A percentile compares a stretch with the other conserved stretches of the same genome.
Conservation (phyloP, 2,797 vertebrate genomes). For the Labroides dimidiatus region DNA sequence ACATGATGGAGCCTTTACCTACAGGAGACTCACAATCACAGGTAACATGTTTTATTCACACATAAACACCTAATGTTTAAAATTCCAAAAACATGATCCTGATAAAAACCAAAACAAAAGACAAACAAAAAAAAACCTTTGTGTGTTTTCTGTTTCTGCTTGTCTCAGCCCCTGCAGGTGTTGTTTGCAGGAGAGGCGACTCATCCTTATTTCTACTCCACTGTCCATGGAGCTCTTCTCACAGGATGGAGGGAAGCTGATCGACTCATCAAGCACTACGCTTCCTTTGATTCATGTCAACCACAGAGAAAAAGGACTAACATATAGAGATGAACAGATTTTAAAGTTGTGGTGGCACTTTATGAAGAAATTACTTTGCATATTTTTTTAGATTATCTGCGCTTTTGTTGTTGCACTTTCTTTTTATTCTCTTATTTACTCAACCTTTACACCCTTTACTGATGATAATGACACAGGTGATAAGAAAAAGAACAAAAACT, state of each 20-base stretch:
- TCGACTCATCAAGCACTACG: slow-evolving; percentile 85
- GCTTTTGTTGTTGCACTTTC: background rate
- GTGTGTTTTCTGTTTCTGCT: slow-evolving; percentile 81
- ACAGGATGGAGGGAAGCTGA: slow-evolving; percentile 94
- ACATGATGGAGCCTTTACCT: slow-evolving; percentile 90
- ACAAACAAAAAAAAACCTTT: no score
- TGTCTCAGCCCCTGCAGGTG: slow-evolving; percentile 88
- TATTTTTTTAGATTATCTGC: background rate
- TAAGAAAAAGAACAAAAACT: no score
- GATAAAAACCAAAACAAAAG: no score
- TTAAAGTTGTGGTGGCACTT: background rate
- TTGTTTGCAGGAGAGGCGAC: slow-evolving; percentile 97
- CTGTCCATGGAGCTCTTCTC: slow-evolving; percentile 93
- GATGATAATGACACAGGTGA: no score
- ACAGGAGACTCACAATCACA: slow-evolving; percentile 66
- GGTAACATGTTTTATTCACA: slow-evolving; percentile 72
- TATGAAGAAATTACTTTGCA: background rate
- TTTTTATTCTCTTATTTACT: background rate
- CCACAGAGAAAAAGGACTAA: background rate
- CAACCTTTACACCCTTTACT: background rate
- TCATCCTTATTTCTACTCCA: slow-evolving; percentile 91
- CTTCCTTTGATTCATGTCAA: slow-evolving; percentile 13
- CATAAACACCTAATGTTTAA: background rate
- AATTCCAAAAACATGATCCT: background rate
- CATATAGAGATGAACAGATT: background rate